Evolutionary conservation across 37 sponge, comb jelly and placozoan genomes (phyloP).

Genomic region (Spongilla lacustris): DNA sequence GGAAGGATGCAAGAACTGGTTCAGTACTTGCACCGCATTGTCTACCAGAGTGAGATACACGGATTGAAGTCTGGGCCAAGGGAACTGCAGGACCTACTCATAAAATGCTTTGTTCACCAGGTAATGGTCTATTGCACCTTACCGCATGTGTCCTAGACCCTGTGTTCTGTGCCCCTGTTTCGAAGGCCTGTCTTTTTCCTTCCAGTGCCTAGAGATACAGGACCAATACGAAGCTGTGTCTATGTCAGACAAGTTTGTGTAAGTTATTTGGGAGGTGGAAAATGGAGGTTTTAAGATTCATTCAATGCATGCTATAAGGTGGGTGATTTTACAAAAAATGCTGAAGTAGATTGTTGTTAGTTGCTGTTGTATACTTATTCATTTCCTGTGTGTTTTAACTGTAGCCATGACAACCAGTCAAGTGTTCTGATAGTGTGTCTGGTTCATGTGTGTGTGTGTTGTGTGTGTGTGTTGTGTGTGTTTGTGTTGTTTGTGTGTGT

Average conservation of each 20-base stretch:
- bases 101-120: conserved; percentile 76
- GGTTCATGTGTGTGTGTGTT: conserved; percentile 8
- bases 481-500: not conserved
- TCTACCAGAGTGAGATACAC: not conserved
- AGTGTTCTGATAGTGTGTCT: not conserved
- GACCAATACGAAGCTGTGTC: conserved; percentile 27
- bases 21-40: conserved; percentile 34
- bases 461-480: conserved; percentile 2
- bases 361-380: too few species aligned
- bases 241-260: conserved; percentile 49
- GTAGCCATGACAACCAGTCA: too few species aligned
- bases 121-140: not conserved
- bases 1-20: conserved; percentile 60
- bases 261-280: too few species aligned
- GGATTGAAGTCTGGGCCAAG: conserved; percentile 12
- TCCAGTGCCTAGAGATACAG: conserved; percentile 41
- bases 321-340: too few species aligned
- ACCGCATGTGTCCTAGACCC: too few species aligned
- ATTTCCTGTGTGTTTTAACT: too few species aligned
- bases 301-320: too few species aligned
- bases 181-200: not conserved
- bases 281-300: too few species aligned
- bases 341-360: too few species aligned
- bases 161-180: too few species aligned
- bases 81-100: conserved; percentile 52